phyloP scores from a whole-genome alignment of 2,797 vertebrate genomes.

The Varecia variegata region DNA sequence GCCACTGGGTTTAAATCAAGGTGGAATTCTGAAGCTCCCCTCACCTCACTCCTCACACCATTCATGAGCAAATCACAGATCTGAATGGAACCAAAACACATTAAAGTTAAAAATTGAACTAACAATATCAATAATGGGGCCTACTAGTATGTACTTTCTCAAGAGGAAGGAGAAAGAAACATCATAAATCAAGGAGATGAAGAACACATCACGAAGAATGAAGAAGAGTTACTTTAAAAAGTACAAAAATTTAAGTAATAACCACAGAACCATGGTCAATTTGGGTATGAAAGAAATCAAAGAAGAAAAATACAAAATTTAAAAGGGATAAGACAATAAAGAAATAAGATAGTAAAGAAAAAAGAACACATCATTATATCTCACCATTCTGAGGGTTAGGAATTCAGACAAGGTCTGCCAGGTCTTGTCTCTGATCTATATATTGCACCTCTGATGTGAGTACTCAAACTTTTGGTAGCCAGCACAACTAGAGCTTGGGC shows the following conservation, averaged over 20 bases:
- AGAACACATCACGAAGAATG: background rate
- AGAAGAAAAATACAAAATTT: background rate
- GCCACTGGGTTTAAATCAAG: background rate
- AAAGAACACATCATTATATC: background rate
- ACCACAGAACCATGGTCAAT: background rate
- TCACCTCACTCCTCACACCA: background rate
- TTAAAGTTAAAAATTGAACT: background rate
- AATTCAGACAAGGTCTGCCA: background rate
- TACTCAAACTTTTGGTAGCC: background rate
- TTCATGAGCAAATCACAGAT: background rate
- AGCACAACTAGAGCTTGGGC: background rate
- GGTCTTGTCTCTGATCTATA: background rate
- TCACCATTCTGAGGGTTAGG: background rate
- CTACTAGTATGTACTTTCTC: background rate
- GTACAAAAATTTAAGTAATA: background rate
- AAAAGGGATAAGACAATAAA: background rate
- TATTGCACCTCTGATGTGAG: background rate
- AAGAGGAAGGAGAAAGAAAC: background rate
- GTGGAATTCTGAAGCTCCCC: background rate
- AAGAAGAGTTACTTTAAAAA: background rate
- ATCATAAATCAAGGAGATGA: background rate
- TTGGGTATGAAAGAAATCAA: background rate
- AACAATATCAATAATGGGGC: background rate
- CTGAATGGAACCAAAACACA: background rate
- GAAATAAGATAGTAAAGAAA: background rate